Evolutionary conservation across 2,797 vertebrate genomes (phyloP).

Genomic region (Melanotaenia maccullochi): DNA sequence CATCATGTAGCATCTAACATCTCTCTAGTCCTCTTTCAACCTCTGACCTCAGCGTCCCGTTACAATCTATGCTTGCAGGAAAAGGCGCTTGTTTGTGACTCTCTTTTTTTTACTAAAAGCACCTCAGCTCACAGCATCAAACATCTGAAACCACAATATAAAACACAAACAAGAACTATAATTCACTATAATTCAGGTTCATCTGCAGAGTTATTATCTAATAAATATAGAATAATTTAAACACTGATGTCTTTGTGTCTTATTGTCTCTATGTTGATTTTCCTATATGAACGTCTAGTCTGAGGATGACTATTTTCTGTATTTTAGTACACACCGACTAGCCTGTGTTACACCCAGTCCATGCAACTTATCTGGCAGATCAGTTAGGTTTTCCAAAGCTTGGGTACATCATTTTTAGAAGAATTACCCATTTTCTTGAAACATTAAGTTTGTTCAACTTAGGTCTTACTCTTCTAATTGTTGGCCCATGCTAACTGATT

Average conservation of each 20-base stretch:
- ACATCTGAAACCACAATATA: slow-evolving; percentile 2
- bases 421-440: neutral
- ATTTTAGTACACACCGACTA: slow-evolving; percentile 20
- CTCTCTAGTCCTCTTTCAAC: slow-evolving; percentile 33
- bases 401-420: neutral
- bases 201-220: slow-evolving; percentile 27
- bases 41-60: slow-evolving; percentile 37
- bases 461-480: slow-evolving; percentile 1
- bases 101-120: neutral
- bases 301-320: slow-evolving; percentile 29
- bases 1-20: slow-evolving; percentile 41
- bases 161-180: slow-evolving; percentile 42
- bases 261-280: slow-evolving; percentile 22
- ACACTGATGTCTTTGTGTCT: slow-evolving; percentile 39
- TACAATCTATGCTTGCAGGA: slow-evolving; percentile 15
- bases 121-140: neutral
- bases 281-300: slow-evolving; percentile 32
- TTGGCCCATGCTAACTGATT: neutral
- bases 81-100: slow-evolving; percentile 9
- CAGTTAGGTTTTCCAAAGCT: slow-evolving; percentile 6
- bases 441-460: neutral
- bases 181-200: slow-evolving; percentile 43
- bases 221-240: slow-evolving; percentile 38
- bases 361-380: neutral
- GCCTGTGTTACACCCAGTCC: slow-evolving; percentile 18